Conservation (phyloP, 2,797 vertebrate genomes). For the Cryptoprocta ferox region DNA sequence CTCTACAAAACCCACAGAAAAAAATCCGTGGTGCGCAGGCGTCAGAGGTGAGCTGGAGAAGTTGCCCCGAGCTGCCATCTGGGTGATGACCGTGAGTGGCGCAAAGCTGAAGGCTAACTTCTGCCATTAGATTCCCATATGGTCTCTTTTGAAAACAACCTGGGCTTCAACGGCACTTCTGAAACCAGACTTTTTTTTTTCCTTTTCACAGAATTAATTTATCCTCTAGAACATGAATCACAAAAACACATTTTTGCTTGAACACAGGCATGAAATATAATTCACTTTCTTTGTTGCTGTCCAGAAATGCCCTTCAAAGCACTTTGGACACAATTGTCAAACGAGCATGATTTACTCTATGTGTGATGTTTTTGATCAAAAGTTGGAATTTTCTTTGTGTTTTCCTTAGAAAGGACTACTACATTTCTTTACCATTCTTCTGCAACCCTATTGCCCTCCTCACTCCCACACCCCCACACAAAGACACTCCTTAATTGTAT, state of each 20-base stretch:
- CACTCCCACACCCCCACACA: constrained; percentile 87
- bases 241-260: constrained; percentile 71
- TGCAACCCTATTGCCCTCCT: constrained; percentile 85
- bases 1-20: constrained; percentile 11
- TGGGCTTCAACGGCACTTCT: neutral
- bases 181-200: constrained; percentile 8
- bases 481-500: constrained; percentile 91
- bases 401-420: constrained; percentile 84
- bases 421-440: constrained; percentile 85
- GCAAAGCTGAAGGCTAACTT: neutral
- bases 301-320: constrained; percentile 83
- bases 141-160: constrained; percentile 26
- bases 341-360: constrained; percentile 70
- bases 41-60: neutral
- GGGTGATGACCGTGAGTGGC: neutral
- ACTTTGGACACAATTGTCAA: constrained; percentile 79
- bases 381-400: constrained; percentile 85
- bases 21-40: neutral
- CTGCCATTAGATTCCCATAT: neutral
- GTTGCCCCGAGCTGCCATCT: neutral
- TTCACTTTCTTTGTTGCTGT: constrained; percentile 81
- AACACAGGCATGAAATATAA: constrained; percentile 79
- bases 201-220: constrained; percentile 62
- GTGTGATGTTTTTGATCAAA: constrained; percentile 76
- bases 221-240: constrained; percentile 61